Conservation (phyloP, 2,797 vertebrate genomes). For the Lepilemur septentrionalis region DNA sequence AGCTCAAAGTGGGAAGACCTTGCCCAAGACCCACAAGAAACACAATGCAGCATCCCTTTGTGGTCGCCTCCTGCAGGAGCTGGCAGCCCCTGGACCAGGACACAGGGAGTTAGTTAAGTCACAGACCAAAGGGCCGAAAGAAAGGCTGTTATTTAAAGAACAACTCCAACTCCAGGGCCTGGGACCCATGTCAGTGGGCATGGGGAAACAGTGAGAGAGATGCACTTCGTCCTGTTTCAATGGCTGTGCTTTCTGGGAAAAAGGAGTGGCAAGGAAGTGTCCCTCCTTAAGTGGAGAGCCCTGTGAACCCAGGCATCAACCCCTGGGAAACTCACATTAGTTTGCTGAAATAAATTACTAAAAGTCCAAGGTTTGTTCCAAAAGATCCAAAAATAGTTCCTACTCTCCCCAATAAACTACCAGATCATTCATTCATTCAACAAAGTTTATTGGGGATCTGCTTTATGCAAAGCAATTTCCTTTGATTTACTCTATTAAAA, state of each 20-base stretch:
- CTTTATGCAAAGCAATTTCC: background rate
- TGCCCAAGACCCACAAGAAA: background rate
- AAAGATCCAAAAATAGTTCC: background rate
- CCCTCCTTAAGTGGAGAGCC: background rate
- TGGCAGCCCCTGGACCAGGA: background rate
- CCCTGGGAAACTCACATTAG: background rate
- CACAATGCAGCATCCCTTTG: background rate
- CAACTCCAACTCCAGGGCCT: background rate
- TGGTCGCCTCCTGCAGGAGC: background rate
- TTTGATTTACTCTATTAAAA: constrained; percentile 28
- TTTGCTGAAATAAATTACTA: background rate
- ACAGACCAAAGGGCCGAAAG: background rate
- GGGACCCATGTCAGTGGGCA: background rate
- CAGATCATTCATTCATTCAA: background rate
- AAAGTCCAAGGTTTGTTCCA: background rate
- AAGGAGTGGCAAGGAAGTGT: background rate
- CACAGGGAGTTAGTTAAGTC: background rate
- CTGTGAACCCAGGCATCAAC: background rate
- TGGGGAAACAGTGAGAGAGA: background rate
- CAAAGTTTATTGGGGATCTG: background rate
- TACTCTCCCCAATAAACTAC: background rate
- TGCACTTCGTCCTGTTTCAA: background rate
- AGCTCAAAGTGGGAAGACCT: background rate
- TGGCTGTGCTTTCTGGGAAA: background rate
- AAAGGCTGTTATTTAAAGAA: background rate